Conservation (phyloP, 64 coral and sea anemone species). For the Exaiptasia diaphana region DNA sequence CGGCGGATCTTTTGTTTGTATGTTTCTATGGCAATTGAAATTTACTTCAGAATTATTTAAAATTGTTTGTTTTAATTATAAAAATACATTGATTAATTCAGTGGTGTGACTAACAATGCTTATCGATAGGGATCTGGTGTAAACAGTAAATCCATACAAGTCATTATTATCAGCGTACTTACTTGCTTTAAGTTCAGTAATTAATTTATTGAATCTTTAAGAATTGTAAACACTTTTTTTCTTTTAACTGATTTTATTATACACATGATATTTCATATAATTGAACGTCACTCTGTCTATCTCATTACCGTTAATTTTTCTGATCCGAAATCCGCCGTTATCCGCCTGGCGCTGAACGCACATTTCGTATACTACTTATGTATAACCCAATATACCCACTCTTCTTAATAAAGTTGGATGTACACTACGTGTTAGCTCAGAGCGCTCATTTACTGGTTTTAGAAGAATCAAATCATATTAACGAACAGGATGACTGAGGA, state of each 20-base stretch:
- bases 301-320: neutral
- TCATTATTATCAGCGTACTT: too few species aligned
- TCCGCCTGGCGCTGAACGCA: too few species aligned
- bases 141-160: too few species aligned
- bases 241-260: neutral
- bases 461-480: conserved; percentile 29
- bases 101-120: too few species aligned
- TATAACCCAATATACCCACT: neutral
- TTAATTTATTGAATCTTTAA: neutral
- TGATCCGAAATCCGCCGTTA: too few species aligned
- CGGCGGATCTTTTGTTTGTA: neutral
- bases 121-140: too few species aligned
- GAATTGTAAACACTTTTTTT: neutral
- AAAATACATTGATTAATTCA: too few species aligned
- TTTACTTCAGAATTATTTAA: too few species aligned
- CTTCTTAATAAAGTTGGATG: neutral
- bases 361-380: too few species aligned
- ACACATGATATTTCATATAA: neutral
- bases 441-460: too few species aligned
- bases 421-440: neutral
- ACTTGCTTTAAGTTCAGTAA: too few species aligned
- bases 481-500: conserved; percentile 17
- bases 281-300: neutral
- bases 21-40: neutral
- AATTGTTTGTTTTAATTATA: too few species aligned